A percentile compares a stretch with the other conserved stretches of the same genome.
Conservation (phyloP, 2,888 invertebrate species). For the Muscina levida region DNA sequence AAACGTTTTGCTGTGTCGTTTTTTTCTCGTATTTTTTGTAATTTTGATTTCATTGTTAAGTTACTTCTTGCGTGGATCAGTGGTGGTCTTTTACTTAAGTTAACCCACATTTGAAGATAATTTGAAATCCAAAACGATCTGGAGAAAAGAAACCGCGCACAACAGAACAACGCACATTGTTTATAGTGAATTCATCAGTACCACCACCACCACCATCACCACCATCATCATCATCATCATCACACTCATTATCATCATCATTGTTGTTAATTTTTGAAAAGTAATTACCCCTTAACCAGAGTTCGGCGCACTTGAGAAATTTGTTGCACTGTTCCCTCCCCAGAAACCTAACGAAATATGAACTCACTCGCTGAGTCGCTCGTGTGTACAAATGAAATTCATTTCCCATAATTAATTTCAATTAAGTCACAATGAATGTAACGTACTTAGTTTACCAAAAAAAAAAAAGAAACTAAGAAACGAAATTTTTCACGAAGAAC, state of each 20-base stretch:
- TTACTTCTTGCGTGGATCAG: slow-evolving; percentile 41
- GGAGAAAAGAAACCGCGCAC: slow-evolving; percentile 18
- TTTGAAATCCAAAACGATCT: slow-evolving; percentile 32
- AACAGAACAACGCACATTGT: slow-evolving; percentile 48
- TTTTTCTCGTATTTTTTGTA: background rate
- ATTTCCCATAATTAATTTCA: slow-evolving; percentile 64
- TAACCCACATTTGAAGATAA: slow-evolving; percentile 55
- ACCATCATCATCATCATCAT: background rate
- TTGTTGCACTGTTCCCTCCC: slow-evolving; percentile 30
- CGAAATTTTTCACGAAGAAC: slow-evolving; percentile 10
- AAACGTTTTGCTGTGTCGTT: slow-evolving; percentile 3
- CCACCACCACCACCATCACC: background rate
- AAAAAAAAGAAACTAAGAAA: background rate
- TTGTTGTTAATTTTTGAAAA: slow-evolving; percentile 17
- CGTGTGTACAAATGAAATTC: background rate
- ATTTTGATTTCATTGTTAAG: slow-evolving; percentile 7
- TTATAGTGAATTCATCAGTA: background rate
- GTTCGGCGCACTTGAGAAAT: slow-evolving; percentile 23
- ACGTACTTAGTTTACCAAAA: background rate
- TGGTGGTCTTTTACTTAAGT: slow-evolving; percentile 43
- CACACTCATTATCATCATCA: background rate
- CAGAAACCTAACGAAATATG: slow-evolving; percentile 4
- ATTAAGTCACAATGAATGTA: slow-evolving; percentile 55
- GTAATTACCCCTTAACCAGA: slow-evolving; percentile 33
- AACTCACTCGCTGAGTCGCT: background rate